A percentile compares a stretch with the other conserved stretches of the same genome.
These are phyloP conservation scores for Pantala flavescens DNA, from an alignment of 1,140 invertebrate genomes.

Conservation along the genomic window DNA sequence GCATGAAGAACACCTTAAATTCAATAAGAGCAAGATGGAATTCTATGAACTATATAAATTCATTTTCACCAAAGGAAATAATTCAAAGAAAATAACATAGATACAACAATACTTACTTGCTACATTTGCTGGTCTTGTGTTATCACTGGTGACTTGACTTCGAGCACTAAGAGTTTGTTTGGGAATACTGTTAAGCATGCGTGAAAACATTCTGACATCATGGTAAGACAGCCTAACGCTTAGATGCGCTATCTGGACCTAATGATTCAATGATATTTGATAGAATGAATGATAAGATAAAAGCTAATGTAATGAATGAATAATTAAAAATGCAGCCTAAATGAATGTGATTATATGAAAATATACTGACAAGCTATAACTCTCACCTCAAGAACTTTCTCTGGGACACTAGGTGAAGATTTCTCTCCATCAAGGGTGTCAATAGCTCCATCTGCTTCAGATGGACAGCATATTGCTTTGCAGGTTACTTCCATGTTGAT, in stretches of 20 bases:
- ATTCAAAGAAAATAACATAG: too few relatives aligned
- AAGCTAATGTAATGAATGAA: too few relatives aligned
- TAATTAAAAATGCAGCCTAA: not conserved
- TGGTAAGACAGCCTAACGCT: slow-evolving; percentile 85
- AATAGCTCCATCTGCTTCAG: slow-evolving; percentile 26
- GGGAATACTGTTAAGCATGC: slow-evolving; percentile 78
- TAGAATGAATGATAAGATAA: too few relatives aligned
- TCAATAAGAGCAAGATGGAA: too few relatives aligned
- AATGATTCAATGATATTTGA: slow-evolving; percentile 20
- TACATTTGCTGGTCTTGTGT: slow-evolving; percentile 31
- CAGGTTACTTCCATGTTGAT: slow-evolving; percentile 58
- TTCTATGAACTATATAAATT: too few relatives aligned
- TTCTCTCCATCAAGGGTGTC: not conserved
- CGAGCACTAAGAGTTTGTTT: slow-evolving; percentile 55
- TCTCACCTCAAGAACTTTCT: slow-evolving; percentile 21
- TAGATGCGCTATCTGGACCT: slow-evolving; percentile 46
- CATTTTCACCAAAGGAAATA: too few relatives aligned
- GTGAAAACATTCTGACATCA: slow-evolving; percentile 82
- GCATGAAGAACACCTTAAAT: too few relatives aligned
- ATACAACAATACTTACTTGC: slow-evolving; percentile 27
- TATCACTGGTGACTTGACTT: slow-evolving; percentile 32
- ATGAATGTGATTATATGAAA: not conserved
- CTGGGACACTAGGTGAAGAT: not conserved
- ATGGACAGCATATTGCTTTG: slow-evolving; percentile 22
- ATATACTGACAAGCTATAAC: slow-evolving; percentile 15